Evolutionary conservation across 2,797 vertebrate species (phyloP).

Genomic region (Catostomus latipinnis): DNA sequence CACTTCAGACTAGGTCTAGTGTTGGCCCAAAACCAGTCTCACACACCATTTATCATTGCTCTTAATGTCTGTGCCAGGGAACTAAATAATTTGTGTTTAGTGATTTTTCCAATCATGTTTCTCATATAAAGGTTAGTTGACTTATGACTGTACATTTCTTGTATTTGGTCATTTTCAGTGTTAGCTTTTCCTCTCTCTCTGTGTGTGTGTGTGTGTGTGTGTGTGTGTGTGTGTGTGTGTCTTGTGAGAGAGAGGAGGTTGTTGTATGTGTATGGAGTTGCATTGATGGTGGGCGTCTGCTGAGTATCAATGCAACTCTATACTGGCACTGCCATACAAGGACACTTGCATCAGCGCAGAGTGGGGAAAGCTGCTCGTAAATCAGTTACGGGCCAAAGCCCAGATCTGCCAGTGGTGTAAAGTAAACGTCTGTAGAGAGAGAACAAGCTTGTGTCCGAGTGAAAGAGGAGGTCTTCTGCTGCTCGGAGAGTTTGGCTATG

Average conservation of each 20-base stretch:
- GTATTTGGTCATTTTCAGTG: background rate
- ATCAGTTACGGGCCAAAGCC: constrained; percentile 68
- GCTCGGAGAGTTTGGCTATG: constrained; percentile 28
- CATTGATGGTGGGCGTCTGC: constrained; percentile 6
- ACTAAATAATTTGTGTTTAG: constrained; percentile 31
- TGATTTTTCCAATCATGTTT: background rate
- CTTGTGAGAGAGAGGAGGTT: background rate
- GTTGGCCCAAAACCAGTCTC: too few species aligned
- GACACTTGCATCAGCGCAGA: constrained; percentile 59
- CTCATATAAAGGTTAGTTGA: background rate
- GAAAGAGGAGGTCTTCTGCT: constrained; percentile 61
- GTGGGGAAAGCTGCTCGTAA: constrained; percentile 66
- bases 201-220: background rate
- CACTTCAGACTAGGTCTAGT: too few species aligned
- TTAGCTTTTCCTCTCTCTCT: background rate
- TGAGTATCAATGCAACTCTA: constrained; percentile 47
- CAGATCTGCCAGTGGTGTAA: constrained; percentile 56
- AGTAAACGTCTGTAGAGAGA: constrained; percentile 51
- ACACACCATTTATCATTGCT: too few species aligned
- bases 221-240: too few species aligned
- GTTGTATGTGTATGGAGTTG: background rate
- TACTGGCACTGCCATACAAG: constrained; percentile 73
- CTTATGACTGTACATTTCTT: background rate
- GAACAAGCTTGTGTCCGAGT: constrained; percentile 51
- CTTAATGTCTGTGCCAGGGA: background rate